Base-by-base conservation (phyloP, 2,113 vertebrate genomes). In the Coracopsis vasa region DNA sequence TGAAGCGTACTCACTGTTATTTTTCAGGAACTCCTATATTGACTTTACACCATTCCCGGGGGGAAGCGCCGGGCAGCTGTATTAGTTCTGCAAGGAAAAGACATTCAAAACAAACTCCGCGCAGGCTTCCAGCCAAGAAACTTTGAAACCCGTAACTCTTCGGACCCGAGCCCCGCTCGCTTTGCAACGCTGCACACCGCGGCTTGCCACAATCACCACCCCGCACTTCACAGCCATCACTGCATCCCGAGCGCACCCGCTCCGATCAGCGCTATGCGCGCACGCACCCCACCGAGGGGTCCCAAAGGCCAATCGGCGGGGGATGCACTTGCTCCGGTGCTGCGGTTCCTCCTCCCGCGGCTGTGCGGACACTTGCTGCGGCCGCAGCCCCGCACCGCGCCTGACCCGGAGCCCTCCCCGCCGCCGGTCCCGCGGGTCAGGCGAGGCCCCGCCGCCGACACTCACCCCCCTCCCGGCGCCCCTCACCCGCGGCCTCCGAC, bases 1-100 rank as follows among this genome's bases (percentile, higher is more conserved):
- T 14, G 19, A 95, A 86, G 69, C 6, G 44, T 93, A 96, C 95
- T 96, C 90, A 96, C 96, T 88, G 90, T 80, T 94, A 75, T 81
- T 95, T 78, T 71, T 75, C 88, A 91, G 96, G 90, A 96, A 90
- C 92, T 95, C 92, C 92, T 88, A 31, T 61, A 88, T 86, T 88
- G 92, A 92, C 85, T 88, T 82, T 74, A 77, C 6, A 73, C 29
- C 83, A 94, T 95, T 88, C 84, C 70, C 87, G 1, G 19, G 62
- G 66, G 94, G 33, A n/a, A 82, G 24, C 71, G 60, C 27, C 17
- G 86, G 77, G 54, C 89, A 51, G 66, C 80, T 25, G 80, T 54
- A 41, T 39, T 37, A 85, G 64, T 21, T 86, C 94, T 97, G 96
- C 50, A 95, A 95, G 80, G 56, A 78, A 94, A 94, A 94, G 24